Evolutionary conservation across 2,888 invertebrate species (phyloP).

Genomic region (Drosophila lutescens): DNA sequence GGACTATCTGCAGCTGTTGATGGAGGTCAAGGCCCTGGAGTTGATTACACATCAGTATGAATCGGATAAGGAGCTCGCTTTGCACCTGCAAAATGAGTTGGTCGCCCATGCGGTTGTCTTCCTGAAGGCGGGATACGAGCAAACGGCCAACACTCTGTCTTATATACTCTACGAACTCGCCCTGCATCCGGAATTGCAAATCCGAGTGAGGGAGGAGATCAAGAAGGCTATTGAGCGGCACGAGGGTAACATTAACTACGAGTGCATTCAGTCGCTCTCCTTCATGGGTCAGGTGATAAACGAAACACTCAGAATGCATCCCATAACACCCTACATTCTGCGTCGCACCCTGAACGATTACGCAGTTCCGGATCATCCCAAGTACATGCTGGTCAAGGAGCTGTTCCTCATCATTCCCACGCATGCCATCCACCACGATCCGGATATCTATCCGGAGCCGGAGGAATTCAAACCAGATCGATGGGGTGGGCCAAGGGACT

Average conservation of each 20-base stretch:
- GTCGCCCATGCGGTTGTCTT: conserved; percentile 83
- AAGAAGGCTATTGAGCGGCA: conserved; percentile 63
- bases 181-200: conserved; percentile 71
- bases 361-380: conserved; percentile 83
- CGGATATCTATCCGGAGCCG: conserved; percentile 87
- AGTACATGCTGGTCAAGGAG: conserved; percentile 71
- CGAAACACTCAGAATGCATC: conserved; percentile 86
- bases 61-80: conserved; percentile 77
- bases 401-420: conserved; percentile 85
- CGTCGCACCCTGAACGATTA: conserved; percentile 84
- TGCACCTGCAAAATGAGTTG: conserved; percentile 79
- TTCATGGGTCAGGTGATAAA: conserved; percentile 80
- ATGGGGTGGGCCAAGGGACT: conserved; percentile 86
- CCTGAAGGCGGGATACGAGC: conserved; percentile 87
- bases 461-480: conserved; percentile 87
- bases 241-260: conserved; percentile 75
- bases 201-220: conserved; percentile 74
- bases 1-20: conserved; percentile 87
- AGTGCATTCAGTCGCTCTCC: conserved; percentile 76
- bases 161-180: conserved; percentile 84
- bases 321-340: conserved; percentile 84
- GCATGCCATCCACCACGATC: conserved; percentile 87
- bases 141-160: conserved; percentile 87
- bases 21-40: conserved; percentile 85
- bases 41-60: conserved; percentile 75